Evolutionary conservation across 2,797 vertebrate genomes (phyloP).

Genomic region (Microcaecilia unicolor): DNA sequence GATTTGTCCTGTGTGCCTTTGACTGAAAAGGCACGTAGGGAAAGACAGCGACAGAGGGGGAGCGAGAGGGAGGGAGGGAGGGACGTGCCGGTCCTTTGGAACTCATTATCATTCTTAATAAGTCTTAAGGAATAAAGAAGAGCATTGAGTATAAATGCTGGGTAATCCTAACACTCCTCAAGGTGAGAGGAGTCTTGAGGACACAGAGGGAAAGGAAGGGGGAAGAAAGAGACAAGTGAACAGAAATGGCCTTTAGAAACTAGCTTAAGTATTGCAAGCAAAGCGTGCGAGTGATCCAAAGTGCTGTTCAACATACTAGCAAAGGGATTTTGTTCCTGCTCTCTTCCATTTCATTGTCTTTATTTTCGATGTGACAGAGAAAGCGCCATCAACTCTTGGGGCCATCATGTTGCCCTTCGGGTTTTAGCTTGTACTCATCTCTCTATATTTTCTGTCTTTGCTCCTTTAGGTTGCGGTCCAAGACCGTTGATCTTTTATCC

Average conservation of each 20-base stretch:
- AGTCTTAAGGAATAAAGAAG: conserved; percentile 98
- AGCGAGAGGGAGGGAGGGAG: conserved; percentile 61
- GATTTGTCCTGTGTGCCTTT: conserved; percentile 92
- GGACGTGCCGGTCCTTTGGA: conserved; percentile 82
- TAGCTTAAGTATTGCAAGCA: not conserved
- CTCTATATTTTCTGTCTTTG: no score
- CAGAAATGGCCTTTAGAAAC: not conserved
- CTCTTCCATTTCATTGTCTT: no score
- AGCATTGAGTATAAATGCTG: conserved; percentile 96
- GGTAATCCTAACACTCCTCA: conserved; percentile 97
- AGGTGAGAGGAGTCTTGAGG: conserved; percentile 94
- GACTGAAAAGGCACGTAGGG: conserved; percentile 59
- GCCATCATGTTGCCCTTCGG: no score
- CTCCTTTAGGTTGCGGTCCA: no score
- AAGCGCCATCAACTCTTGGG: no score
- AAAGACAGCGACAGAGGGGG: conserved; percentile 51
- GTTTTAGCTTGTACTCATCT: no score
- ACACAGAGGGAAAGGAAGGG: conserved; percentile 59
- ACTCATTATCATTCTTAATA: conserved; percentile 99
- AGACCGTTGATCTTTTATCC: no score
- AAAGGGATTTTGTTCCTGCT: no score
- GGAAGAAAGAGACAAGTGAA: conserved; percentile 20
- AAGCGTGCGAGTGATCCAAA: no score
- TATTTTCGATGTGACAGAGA: no score
- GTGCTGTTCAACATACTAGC: no score